These are phyloP conservation scores for Psylliodes chrysocephalus DNA, from an alignment of 2,888 invertebrate genomes.

Conservation along the genomic window DNA sequence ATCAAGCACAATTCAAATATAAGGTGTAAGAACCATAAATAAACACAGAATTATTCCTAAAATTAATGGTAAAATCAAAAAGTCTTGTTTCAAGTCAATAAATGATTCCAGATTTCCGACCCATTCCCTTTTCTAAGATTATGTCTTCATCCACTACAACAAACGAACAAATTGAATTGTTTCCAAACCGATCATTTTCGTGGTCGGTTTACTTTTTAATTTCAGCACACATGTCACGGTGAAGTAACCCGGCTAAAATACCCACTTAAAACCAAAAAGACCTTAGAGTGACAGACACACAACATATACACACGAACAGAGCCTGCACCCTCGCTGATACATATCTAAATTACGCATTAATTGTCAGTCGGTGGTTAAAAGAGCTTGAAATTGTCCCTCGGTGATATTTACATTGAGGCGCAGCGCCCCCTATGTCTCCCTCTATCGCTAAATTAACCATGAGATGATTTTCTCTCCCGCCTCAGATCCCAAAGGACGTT, in stretches of 20 bases:
- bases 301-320: conserved; percentile 2
- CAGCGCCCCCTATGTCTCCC: conserved; percentile 53
- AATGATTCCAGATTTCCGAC: background rate
- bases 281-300: conserved; percentile 22
- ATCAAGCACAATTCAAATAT: no score
- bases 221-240: conserved; percentile 33
- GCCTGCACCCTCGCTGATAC: conserved; percentile 55
- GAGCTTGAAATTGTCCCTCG: conserved; percentile 65
- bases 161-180: conserved; percentile 27
- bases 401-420: conserved; percentile 59
- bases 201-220: conserved; percentile 35
- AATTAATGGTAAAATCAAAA: no score
- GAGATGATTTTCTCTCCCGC: conserved; percentile 54
- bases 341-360: conserved; percentile 65
- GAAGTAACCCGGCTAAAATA: conserved; percentile 10
- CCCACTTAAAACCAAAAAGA: conserved; percentile 40
- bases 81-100: no score
- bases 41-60: no score
- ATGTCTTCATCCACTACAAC: conserved; percentile 1
- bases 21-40: no score
- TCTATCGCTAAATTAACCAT: conserved; percentile 62
- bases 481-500: conserved; percentile 46
- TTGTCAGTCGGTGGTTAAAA: conserved; percentile 65
- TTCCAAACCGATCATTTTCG: conserved; percentile 31
- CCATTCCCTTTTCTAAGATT: background rate